phyloP scores from a whole-genome alignment of 2,888 invertebrate genomes.

The Phaonia tiefii region DNA sequence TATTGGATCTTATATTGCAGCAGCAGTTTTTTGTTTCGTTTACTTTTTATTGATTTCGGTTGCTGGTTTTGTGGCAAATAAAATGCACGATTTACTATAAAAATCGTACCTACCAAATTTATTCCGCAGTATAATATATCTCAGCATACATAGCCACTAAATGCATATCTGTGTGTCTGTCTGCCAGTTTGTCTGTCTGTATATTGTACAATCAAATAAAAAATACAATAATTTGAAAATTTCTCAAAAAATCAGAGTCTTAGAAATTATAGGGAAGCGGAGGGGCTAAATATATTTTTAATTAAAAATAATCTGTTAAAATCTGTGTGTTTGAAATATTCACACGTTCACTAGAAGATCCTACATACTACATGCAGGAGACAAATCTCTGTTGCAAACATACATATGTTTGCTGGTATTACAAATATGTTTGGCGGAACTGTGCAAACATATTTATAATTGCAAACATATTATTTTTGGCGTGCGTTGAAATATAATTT shows the following conservation, averaged over 20 bases:
- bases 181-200: background rate
- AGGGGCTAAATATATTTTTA: too few relatives aligned
- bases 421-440: too few relatives aligned
- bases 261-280: background rate
- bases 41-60: constrained; percentile 64
- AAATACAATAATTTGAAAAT: constrained; percentile 19
- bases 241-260: background rate
- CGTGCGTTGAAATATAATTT: too few relatives aligned
- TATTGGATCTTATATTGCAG: constrained; percentile 54
- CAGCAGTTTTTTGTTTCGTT: constrained; percentile 18
- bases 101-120: constrained; percentile 66
- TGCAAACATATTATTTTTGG: too few relatives aligned
- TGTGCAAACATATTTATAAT: too few relatives aligned
- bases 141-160: constrained; percentile 14
- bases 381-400: too few relatives aligned
- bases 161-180: constrained; percentile 25
- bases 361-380: too few relatives aligned
- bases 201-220: constrained; percentile 21
- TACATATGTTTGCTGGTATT: too few relatives aligned
- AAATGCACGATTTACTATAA: constrained; percentile 67
- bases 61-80: constrained; percentile 66
- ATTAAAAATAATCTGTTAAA: too few relatives aligned
- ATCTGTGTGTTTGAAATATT: too few relatives aligned
- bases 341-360: too few relatives aligned
- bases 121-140: constrained; percentile 39